Evolutionary conservation across 2,888 invertebrate species (phyloP), one percentile per base, ranked within the genome.

Genomic region (Drosophila incognita): DNA sequence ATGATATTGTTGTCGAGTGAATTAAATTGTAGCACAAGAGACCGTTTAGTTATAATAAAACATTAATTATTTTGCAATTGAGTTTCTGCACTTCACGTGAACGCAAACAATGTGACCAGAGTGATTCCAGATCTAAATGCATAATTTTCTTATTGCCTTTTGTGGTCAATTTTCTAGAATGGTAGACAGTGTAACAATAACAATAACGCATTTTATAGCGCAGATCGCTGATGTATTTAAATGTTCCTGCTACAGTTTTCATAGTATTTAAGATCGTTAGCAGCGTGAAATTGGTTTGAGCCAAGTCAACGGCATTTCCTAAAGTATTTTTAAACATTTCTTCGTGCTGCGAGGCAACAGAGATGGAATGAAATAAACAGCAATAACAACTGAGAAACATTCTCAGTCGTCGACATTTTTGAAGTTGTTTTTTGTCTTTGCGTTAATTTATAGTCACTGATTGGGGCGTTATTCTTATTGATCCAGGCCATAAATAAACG

Each of bases 381-480:
- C 31, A 52, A 57, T 33, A 42, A 65, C 51, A 71, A 62, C 53
- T 61, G 65, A 70, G 73, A 81, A 82, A 83, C 83, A 83, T 87
- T 82, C 82, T 87, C 84, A 87, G 60, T 61, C 81, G 71, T 74
- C 84, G 87, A 82, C 81, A 72, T 82, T 85, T 87, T 79, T 74
- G 64, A 76, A 70, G 81, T 84, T 83, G 77, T 89, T 72, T 83
- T 85, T 89, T 90, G 90, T 91, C 87, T 87, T 81, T 91, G 91
- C 79, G 89, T 91, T 88, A 91, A 88, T 88, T 88, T 88, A 88
- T 88, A 86, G 88, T 91, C 91, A 86, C 89, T 91, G 88, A 88
- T 88, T 88, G 88, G 91, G 88, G 91, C 91, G 88, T 88, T 91
- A 88, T 88, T 88, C 88, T 88, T 88, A 91, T 91, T 88, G 88